Evolutionary conservation across 2,113 vertebrate species (phyloP).

Genomic region (Syrrhaptes paradoxus): DNA sequence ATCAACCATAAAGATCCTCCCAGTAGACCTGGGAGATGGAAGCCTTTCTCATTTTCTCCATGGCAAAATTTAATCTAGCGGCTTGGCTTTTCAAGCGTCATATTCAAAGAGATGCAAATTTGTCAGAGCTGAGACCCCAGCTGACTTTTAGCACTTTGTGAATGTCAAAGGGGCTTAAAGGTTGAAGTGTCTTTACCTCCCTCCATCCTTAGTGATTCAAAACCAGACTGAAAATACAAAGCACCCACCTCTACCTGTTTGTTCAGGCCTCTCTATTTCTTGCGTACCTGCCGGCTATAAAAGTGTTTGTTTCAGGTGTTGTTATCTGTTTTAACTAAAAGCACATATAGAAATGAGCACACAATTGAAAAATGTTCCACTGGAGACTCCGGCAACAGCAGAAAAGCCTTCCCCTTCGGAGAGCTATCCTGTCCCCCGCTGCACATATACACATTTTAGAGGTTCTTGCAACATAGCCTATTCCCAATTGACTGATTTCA

Average conservation of each 20-base stretch:
- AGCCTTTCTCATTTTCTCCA: slow-evolving; percentile 87
- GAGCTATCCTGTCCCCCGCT: not conserved
- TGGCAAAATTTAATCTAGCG: slow-evolving; percentile 88
- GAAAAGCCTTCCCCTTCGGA: slow-evolving; percentile 7
- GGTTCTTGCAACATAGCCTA: not conserved
- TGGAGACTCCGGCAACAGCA: not conserved
- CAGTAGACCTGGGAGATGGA: slow-evolving; percentile 82
- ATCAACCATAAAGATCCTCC: slow-evolving; percentile 88
- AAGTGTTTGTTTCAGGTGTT: slow-evolving; percentile 52
- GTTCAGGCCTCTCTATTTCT: slow-evolving; percentile 54
- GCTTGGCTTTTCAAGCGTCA: slow-evolving; percentile 86
- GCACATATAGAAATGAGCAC: slow-evolving; percentile 14
- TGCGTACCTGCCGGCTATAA: slow-evolving; percentile 50
- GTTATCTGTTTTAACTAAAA: slow-evolving; percentile 61
- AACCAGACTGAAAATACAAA: slow-evolving; percentile 57
- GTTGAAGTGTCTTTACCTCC: slow-evolving; percentile 77
- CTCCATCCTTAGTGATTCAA: slow-evolving; percentile 68
- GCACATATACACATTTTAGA: slow-evolving; percentile 31
- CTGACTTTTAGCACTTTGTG: slow-evolving; percentile 86
- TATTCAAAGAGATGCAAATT: slow-evolving; percentile 90
- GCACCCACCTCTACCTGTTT: slow-evolving; percentile 37
- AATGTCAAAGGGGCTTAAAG: slow-evolving; percentile 91
- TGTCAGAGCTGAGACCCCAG: slow-evolving; percentile 83
- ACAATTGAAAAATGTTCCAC: slow-evolving; percentile 22
- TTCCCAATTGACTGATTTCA: slow-evolving; percentile 36